These are phyloP conservation scores for Drosophila leontia DNA, from an alignment of 1,140 invertebrate genomes.

Conservation along the genomic window DNA sequence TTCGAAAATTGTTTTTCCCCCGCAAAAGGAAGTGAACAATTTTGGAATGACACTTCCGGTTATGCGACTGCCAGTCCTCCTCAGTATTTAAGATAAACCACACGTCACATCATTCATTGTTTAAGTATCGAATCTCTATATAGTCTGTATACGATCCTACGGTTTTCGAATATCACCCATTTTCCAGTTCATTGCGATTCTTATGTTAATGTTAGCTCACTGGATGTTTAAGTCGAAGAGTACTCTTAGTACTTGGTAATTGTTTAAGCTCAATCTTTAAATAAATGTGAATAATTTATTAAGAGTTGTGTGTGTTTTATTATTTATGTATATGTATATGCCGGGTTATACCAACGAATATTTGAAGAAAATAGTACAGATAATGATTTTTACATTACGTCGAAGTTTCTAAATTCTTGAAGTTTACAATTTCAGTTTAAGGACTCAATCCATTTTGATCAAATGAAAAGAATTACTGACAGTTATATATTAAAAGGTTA, in stretches of 20 bases:
- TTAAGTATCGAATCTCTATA: constrained; percentile 27
- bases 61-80: constrained; percentile 52
- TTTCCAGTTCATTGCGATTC: constrained; percentile 26
- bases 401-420: no score
- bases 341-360: neutral
- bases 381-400: no score
- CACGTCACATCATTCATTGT: constrained; percentile 33
- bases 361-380: no score
- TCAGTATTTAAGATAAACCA: constrained; percentile 55
- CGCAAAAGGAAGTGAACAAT: constrained; percentile 50
- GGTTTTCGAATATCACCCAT: constrained; percentile 21
- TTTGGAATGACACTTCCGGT: constrained; percentile 74
- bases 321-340: no score
- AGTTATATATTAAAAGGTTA: no score
- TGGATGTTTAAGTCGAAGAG: constrained; percentile 1
- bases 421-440: no score
- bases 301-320: neutral
- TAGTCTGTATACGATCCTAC: constrained; percentile 37
- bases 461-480: no score
- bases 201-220: constrained; percentile 41
- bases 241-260: constrained; percentile 24
- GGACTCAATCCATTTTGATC: no score
- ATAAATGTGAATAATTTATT: constrained; percentile 60
- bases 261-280: constrained; percentile 34
- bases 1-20: constrained; percentile 71